Base-by-base conservation (phyloP, 2,888 invertebrate genomes). In the Masnerella sp. region DNA sequence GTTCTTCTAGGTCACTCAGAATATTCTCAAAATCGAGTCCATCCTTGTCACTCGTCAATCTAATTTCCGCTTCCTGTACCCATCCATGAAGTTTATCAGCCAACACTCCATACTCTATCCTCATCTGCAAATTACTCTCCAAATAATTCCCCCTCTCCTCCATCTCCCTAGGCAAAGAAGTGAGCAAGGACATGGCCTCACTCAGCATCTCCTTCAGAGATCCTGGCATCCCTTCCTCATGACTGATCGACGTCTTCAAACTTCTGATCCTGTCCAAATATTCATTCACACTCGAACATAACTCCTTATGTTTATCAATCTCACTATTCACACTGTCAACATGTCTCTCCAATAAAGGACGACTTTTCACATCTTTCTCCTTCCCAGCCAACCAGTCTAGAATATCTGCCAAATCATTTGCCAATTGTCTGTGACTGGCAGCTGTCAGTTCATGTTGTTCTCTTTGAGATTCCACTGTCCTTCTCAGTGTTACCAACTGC, bases 1-100 rank as follows among this genome's bases (percentile, higher is more conserved):
- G 96, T 80, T 96, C 95, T 83, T 96, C 95, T 17, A 97, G 89
- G 82, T 96, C 95, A 5, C 91, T 90, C 45, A 93, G 89, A 5
- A 97, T 93, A 78, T 95, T 95, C 79, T 95, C 94, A 82, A 96
- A 96, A 85, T 97, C 95, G 4, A 97, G 93, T 9, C 96, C 96
- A 75, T 94, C 93, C 81, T 94, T 94, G 74, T 93, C 92, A 82
- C 93, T 92, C 73, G 92, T 91, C 15, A 97, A 87, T 38, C 94
- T 91, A 47, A 93, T 91, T 78, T 93, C 93, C 0, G 96, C 95
- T 82, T 95, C 94, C 80, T 93, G 93, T 0, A 95, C 92, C 95
- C 96, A 96, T 54, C 91, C 91, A 80, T 92, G 93, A 4, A 97
- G 90, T 85, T 94, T 93, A 43, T 94, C 92, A 1, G 94, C 93